Conservation (phyloP, 2,888 invertebrate genomes). For the Entomobrya multifasciata region DNA sequence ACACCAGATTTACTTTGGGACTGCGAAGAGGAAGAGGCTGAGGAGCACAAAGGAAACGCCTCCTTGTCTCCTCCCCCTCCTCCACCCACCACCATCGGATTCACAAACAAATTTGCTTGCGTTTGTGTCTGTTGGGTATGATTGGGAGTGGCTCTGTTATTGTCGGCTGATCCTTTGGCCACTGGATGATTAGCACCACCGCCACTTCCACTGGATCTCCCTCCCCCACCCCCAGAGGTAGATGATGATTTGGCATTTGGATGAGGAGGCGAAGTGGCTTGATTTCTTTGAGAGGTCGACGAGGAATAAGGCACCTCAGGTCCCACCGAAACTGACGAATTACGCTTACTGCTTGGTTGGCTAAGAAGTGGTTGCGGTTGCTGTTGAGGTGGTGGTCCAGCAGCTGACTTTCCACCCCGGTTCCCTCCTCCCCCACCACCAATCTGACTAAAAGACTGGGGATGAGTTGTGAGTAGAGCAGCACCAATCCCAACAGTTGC, state of each 20-base stretch:
- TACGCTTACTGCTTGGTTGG: slow-evolving; percentile 66
- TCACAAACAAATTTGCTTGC: slow-evolving; percentile 44
- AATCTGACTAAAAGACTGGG: slow-evolving; percentile 63
- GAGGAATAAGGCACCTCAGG: slow-evolving; percentile 78
- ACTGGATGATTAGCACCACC: slow-evolving; percentile 68
- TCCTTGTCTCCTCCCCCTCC: no score
- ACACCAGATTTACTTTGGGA: slow-evolving; percentile 72
- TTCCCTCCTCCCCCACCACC: slow-evolving; percentile 38
- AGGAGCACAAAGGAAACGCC: slow-evolving; percentile 78
- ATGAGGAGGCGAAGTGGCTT: slow-evolving; percentile 72
- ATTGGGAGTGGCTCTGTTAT: slow-evolving; percentile 69
- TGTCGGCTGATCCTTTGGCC: slow-evolving; percentile 75
- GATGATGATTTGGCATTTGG: slow-evolving; percentile 64
- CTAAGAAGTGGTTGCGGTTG: no score
- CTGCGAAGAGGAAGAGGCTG: no score
- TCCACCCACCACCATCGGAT: slow-evolving; percentile 75
- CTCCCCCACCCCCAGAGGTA: slow-evolving; percentile 8
- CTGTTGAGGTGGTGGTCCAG: no score
- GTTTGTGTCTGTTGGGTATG: no score
- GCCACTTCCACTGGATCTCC: slow-evolving; percentile 71
- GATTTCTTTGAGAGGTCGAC: slow-evolving; percentile 65
- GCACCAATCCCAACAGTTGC: slow-evolving; percentile 28
- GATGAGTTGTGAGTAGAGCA: slow-evolving; percentile 50
- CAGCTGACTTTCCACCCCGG: slow-evolving; percentile 33
- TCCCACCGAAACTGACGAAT: slow-evolving; percentile 71